Evolutionary conservation across 1,140 invertebrate genomes (phyloP).

Genomic region (Pantala flavescens): DNA sequence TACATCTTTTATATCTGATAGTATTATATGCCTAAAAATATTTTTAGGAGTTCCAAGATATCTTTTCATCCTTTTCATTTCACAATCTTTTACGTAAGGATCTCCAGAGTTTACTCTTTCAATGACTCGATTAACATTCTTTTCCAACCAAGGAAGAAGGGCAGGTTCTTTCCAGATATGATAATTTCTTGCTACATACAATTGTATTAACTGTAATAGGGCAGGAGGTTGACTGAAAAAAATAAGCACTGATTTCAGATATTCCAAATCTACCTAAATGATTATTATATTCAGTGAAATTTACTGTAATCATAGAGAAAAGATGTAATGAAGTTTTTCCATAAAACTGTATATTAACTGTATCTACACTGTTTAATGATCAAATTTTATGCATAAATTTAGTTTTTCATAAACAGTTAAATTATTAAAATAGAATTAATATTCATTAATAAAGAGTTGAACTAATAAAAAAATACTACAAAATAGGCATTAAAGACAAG

Average conservation of each 20-base stretch:
- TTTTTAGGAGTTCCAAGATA: slow-evolving; percentile 58
- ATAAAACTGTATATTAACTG: slow-evolving; percentile 11
- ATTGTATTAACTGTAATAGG: slow-evolving; percentile 54
- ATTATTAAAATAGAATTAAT: too few species aligned
- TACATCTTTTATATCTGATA: slow-evolving; percentile 69
- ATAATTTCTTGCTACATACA: slow-evolving; percentile 63
- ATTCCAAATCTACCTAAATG: slow-evolving; percentile 7
- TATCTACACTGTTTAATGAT: too few species aligned
- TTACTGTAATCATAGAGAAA: not conserved
- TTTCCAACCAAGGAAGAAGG: slow-evolving; percentile 67
- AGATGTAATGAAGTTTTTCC: not conserved
- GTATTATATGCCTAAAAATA: slow-evolving; percentile 65
- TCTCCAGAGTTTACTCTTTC: slow-evolving; percentile 51
- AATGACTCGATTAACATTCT: slow-evolving; percentile 53
- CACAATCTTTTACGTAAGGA: slow-evolving; percentile 46
- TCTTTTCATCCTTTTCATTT: slow-evolving; percentile 45
- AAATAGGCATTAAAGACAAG: too few species aligned
- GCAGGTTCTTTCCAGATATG: slow-evolving; percentile 70
- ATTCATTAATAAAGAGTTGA: too few species aligned
- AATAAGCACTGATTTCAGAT: slow-evolving; percentile 12
- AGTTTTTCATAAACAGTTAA: too few species aligned
- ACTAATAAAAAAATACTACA: too few species aligned
- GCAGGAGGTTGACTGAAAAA: slow-evolving; percentile 48
- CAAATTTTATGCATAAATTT: too few species aligned
- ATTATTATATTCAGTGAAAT: not conserved